These are phyloP conservation scores for Melanocharis versteri DNA, from an alignment of 2,113 vertebrate genomes.

Conservation along the genomic window DNA sequence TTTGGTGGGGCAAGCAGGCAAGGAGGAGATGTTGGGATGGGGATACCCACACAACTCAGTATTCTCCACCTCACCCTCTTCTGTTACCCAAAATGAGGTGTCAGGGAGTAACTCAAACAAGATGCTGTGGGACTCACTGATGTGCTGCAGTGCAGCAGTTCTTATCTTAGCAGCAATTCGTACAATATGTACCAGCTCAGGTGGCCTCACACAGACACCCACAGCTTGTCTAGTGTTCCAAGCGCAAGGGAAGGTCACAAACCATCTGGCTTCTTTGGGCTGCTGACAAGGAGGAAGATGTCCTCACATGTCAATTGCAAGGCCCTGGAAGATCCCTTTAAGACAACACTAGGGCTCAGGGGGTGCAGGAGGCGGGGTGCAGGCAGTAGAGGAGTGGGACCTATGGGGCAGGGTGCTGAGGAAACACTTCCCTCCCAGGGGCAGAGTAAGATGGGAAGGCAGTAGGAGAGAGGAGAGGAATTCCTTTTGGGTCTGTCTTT, in stretches of 20 bases:
- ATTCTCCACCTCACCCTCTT: not conserved
- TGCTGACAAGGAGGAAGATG: not conserved
- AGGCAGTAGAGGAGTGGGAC: not conserved
- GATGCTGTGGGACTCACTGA: not conserved
- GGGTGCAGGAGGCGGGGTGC: not conserved
- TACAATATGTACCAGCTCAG: not conserved
- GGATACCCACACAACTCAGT: not conserved
- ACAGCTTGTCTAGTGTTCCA: not conserved
- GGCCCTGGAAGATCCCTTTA: not conserved
- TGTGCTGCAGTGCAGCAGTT: not conserved
- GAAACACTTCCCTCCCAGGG: not conserved
- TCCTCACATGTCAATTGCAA: not conserved
- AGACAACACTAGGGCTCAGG: not conserved
- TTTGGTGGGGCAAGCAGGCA: not conserved
- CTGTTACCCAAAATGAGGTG: not conserved
- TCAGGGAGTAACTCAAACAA: not conserved
- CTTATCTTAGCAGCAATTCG: not conserved
- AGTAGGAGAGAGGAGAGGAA: not conserved
- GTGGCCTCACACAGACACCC: not conserved
- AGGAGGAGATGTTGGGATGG: not conserved
- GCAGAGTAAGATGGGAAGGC: not conserved
- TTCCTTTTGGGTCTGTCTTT: not conserved
- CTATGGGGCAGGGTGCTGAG: not conserved
- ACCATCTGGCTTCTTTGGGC: not conserved
- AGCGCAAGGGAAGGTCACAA: not conserved